Evolutionary conservation across 2,797 vertebrate species (phyloP).

Genomic region (Enteromius anoplus): DNA sequence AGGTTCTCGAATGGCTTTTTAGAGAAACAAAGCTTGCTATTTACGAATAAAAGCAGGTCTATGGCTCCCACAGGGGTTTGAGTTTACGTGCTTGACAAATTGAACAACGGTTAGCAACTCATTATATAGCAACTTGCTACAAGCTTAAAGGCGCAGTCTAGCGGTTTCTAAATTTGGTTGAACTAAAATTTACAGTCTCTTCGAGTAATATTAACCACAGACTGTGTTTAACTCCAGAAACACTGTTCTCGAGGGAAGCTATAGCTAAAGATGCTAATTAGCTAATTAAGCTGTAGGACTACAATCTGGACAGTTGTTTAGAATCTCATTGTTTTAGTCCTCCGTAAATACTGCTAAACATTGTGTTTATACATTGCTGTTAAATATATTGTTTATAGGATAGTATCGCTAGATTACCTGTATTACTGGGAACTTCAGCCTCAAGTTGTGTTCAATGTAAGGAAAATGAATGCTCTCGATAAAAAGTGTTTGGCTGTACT

Average conservation of each 20-base stretch:
- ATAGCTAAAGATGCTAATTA: not conserved
- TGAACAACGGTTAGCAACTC: not conserved
- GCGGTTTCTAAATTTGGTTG: not conserved
- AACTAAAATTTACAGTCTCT: not conserved
- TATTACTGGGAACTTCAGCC: not conserved
- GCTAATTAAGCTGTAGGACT: not conserved
- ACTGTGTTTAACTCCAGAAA: not conserved
- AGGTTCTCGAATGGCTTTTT: not conserved
- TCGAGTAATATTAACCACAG: not conserved
- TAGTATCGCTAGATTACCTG: not conserved
- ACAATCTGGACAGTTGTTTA: not conserved
- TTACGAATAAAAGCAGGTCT: not conserved
- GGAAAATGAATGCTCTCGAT: not conserved
- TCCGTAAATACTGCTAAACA: not conserved
- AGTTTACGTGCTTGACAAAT: slow-evolving; percentile 3
- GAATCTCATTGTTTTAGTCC: not conserved
- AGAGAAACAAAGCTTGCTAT: not conserved
- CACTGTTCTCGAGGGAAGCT: not conserved
- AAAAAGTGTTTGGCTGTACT: not conserved
- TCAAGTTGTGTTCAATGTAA: not conserved
- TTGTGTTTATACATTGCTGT: not conserved
- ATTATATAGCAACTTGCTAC: not conserved
- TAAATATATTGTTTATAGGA: not conserved
- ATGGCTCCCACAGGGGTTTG: not conserved
- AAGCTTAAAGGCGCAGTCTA: not conserved